Evolutionary conservation across 2,113 vertebrate genomes (phyloP).

Genomic region (Eupsittula cactorum): DNA sequence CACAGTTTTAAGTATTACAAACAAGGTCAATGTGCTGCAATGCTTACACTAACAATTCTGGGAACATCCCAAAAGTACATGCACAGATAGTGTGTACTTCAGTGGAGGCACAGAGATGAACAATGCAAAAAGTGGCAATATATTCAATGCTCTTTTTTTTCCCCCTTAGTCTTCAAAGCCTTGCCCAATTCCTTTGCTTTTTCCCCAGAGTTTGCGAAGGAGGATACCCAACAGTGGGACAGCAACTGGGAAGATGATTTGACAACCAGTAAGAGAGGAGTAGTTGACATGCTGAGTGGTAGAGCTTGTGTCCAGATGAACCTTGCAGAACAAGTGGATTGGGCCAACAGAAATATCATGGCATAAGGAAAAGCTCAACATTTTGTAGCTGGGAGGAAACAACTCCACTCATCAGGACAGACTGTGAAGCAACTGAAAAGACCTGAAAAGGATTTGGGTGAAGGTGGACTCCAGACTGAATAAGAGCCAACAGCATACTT

Average conservation of each 20-base stretch:
- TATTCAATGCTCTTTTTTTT: background rate
- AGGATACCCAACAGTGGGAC: background rate
- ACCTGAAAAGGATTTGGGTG: background rate
- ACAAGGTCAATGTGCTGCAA: background rate
- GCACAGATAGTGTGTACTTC: background rate
- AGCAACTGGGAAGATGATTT: background rate
- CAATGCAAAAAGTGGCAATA: background rate
- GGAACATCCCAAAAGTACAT: background rate
- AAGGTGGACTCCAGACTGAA: background rate
- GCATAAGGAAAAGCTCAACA: background rate
- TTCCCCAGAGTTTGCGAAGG: background rate
- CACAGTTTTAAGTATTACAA: background rate
- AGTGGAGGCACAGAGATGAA: background rate
- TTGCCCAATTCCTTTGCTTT: background rate
- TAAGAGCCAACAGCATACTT: accelerated
- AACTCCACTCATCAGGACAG: background rate
- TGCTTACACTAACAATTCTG: background rate
- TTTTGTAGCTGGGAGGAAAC: background rate
- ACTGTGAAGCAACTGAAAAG: background rate
- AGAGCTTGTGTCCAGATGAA: background rate
- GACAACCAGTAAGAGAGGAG: background rate
- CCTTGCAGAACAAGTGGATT: accelerated
- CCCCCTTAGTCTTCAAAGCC: background rate
- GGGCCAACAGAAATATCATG: background rate
- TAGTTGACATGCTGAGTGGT: background rate